Percentiles rank a stretch among this genome's conserved stretches.
These are phyloP conservation scores for Antechinus stuartii DNA, from an alignment of 2,113 vertebrate species.

Conservation along the genomic window DNA sequence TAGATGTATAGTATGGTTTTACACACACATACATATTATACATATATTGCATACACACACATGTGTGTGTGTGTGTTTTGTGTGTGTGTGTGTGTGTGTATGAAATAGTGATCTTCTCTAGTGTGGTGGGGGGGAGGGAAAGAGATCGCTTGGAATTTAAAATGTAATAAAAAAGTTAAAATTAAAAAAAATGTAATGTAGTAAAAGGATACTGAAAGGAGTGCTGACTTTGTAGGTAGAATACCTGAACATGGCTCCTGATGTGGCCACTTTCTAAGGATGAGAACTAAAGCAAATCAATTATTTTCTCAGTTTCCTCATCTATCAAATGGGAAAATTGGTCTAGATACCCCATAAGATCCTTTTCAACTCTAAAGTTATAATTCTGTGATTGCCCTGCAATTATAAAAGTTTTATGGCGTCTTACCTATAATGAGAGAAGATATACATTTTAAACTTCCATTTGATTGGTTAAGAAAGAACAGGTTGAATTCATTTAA, in stretches of 20 bases:
- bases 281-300: not conserved
- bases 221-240: not conserved
- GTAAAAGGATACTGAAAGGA: not conserved
- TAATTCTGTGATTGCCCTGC: not conserved
- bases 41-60: too few species aligned
- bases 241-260: not conserved
- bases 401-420: rapidly evolving
- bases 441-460: not conserved
- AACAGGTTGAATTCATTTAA: not conserved
- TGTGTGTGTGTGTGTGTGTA: not conserved
- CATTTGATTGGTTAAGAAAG: not conserved
- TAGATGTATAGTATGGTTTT: not conserved
- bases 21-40: too few species aligned
- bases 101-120: not conserved
- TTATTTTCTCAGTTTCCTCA: not conserved
- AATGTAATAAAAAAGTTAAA: not conserved
- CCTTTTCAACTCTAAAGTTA: not conserved
- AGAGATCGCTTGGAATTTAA: not conserved
- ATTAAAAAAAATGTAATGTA: not conserved
- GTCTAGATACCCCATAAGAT: not conserved
- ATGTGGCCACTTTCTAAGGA: not conserved
- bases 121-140: not conserved
- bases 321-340: not conserved
- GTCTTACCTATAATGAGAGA: not conserved
- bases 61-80: not conserved